phyloP scores from a whole-genome alignment of 92 coral and sea anemone genomes.

The Phenganax stokvisi region DNA sequence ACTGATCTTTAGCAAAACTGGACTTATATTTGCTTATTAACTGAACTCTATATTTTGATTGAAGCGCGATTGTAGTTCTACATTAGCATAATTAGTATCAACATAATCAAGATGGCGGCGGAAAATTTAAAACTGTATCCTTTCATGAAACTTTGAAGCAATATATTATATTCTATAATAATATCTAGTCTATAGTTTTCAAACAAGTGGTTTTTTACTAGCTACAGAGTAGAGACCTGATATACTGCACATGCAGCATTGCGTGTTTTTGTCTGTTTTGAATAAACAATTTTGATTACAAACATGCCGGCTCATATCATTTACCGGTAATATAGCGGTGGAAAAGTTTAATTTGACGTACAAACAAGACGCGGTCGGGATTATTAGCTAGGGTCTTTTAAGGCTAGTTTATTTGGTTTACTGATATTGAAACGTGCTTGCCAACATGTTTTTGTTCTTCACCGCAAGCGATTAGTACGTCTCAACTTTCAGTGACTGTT shows the following conservation, averaged over 20 bases:
- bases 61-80: too few species aligned
- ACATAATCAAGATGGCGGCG: slow-evolving; percentile 22
- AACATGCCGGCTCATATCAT: too few species aligned
- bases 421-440: not conserved
- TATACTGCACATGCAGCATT: not conserved
- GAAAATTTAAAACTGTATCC: slow-evolving; percentile 11
- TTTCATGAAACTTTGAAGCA: not conserved
- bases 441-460: too few species aligned
- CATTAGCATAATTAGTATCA: not conserved
- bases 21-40: not conserved
- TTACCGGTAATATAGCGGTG: too few species aligned
- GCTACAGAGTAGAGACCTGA: not conserved
- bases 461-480: too few species aligned
- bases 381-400: not conserved
- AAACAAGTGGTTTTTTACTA: not conserved
- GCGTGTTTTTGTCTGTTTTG: not conserved
- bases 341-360: too few species aligned
- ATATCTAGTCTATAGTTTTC: not conserved
- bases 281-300: not conserved
- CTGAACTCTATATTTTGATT: too few species aligned
- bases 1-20: too few species aligned
- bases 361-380: not conserved
- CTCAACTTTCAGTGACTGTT: too few species aligned
- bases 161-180: not conserved
- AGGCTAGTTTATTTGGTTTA: not conserved